These are phyloP conservation scores for Amaurobius ferox DNA, from an alignment of 2,888 invertebrate genomes.

Conservation along the genomic window DNA sequence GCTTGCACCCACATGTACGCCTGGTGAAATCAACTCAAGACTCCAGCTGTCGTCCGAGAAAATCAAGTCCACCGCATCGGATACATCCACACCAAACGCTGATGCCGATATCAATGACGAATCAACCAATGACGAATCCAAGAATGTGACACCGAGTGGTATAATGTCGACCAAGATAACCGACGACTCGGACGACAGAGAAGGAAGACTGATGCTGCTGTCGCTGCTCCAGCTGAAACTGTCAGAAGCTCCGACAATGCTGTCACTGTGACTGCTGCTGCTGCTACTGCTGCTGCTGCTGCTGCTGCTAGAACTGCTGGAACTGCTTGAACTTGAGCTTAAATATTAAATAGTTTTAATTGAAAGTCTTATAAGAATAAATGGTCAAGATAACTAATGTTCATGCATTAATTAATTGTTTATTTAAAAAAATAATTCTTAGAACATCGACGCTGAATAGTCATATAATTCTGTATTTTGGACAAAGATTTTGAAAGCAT, in stretches of 20 bases:
- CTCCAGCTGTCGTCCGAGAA: neutral
- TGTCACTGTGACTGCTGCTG: constrained; percentile 10
- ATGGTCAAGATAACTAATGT: no score
- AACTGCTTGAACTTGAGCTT: neutral
- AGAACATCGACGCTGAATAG: no score
- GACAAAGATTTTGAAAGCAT: no score
- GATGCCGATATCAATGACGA: neutral
- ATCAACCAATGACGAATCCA: constrained; percentile 2
- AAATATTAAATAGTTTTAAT: no score
- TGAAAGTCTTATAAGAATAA: no score
- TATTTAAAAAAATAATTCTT: no score
- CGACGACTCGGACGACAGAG: neutral
- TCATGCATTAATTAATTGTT: no score
- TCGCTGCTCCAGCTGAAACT: constrained; percentile 20
- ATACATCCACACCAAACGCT: no score
- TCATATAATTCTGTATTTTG: no score
- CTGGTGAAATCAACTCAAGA: neutral
- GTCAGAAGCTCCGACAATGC: constrained; percentile 1
- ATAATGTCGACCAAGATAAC: neutral
- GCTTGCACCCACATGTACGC: neutral
- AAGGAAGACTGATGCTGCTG: neutral
- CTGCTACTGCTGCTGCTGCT: constrained; percentile 8
- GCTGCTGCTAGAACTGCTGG: neutral
- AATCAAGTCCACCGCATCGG: neutral
- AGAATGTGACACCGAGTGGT: neutral